Percentiles rank a stretch among this genome's conserved stretches.
These are phyloP conservation scores for Lycia hirtaria DNA, from an alignment of 2,888 invertebrate genomes.

Conservation along the genomic window DNA sequence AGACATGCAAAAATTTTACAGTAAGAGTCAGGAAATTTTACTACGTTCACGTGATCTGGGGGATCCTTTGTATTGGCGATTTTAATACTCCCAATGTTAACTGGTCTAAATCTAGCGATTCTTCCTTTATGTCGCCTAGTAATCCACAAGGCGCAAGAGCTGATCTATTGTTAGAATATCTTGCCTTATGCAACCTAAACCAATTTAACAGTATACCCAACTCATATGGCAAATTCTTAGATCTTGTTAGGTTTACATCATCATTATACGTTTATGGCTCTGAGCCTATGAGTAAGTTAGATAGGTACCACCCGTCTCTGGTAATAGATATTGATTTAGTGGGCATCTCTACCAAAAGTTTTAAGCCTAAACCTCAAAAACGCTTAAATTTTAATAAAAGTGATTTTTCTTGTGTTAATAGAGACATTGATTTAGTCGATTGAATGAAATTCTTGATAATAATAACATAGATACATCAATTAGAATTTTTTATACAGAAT, in stretches of 20 bases:
- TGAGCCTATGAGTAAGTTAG: neutral
- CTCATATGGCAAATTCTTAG: neutral
- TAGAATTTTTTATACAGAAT: neutral
- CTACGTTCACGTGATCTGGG: neutral
- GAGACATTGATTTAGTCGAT: neutral
- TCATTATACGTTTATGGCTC: neutral
- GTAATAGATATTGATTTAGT: neutral
- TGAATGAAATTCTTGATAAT: neutral
- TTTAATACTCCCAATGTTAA: neutral
- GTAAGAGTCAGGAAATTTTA: slow-evolving; percentile 9
- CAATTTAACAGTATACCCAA: neutral
- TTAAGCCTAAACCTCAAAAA: neutral
- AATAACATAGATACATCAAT: neutral
- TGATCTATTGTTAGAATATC: neutral
- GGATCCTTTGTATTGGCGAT: neutral
- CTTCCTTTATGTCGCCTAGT: neutral
- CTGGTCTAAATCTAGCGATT: neutral
- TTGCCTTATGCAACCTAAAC: neutral
- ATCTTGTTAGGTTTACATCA: neutral
- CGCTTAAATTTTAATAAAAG: neutral
- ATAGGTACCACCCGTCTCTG: neutral
- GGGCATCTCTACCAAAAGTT: neutral
- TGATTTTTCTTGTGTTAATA: neutral
- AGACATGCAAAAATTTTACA: neutral
- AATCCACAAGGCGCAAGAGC: neutral